Evolutionary conservation across 2,888 invertebrate species (phyloP).

Genomic region (Alviniconcha strummeri): DNA sequence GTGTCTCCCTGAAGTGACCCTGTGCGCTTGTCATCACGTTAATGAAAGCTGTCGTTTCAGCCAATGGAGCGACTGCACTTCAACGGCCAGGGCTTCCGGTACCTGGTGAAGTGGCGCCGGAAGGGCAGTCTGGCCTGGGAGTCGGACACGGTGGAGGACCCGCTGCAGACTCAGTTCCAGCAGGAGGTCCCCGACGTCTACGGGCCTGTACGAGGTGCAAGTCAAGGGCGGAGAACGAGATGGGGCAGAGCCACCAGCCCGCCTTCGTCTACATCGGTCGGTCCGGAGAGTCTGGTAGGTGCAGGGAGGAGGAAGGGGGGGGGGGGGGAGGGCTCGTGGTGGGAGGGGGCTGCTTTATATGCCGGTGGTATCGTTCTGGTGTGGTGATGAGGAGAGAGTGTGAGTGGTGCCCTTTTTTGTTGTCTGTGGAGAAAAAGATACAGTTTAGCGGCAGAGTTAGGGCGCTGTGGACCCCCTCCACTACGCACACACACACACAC

Average conservation of each 20-base stretch:
- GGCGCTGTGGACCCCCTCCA: no score
- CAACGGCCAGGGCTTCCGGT: conserved; percentile 64
- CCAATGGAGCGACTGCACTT: conserved; percentile 62
- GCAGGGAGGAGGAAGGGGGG: no score
- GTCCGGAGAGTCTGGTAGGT: conserved; percentile 63
- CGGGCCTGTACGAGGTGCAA: conserved; percentile 60
- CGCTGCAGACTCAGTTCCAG: conserved; percentile 53
- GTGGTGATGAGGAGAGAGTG: no score
- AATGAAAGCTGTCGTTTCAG: conserved; percentile 41
- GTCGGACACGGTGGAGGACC: conserved; percentile 49
- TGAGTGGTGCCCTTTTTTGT: no score
- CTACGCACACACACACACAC: no score
- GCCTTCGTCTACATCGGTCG: conserved; percentile 60
- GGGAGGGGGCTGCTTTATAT: background rate
- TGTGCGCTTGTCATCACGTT: no score
- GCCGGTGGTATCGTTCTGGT: no score
- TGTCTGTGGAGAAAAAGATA: no score
- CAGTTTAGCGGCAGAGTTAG: no score
- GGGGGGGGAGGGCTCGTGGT: background rate
- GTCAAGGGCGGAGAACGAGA: conserved; percentile 61
- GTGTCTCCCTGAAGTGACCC: no score
- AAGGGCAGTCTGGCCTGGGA: conserved; percentile 64
- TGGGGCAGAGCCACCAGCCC: conserved; percentile 62
- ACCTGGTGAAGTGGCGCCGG: conserved; percentile 58
- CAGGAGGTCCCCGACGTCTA: conserved; percentile 62